These are phyloP conservation scores for Malurus cyaneus DNA, from an alignment of 2,113 vertebrate genomes.

Conservation along the genomic window DNA sequence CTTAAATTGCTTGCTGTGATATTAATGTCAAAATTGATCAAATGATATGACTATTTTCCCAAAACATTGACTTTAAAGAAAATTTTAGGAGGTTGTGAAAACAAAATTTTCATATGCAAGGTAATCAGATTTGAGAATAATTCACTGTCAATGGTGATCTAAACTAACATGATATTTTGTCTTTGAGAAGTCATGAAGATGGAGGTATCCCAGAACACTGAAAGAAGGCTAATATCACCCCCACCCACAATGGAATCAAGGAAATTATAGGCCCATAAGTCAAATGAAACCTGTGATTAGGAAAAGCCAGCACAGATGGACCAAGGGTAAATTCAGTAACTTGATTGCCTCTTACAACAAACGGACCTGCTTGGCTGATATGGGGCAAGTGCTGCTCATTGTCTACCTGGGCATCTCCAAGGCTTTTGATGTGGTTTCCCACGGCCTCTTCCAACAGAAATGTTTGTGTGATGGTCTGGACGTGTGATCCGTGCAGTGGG, in stretches of 20 bases:
- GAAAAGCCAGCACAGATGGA: neutral
- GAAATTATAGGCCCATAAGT: neutral
- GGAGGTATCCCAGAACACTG: neutral
- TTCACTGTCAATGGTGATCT: neutral
- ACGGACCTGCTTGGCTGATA: neutral
- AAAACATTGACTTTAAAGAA: neutral
- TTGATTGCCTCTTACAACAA: neutral
- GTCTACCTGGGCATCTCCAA: neutral
- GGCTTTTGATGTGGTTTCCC: neutral
- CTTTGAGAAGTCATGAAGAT: neutral
- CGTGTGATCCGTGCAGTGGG: neutral
- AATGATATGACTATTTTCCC: neutral
- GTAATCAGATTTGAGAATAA: neutral
- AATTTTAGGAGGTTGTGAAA: neutral
- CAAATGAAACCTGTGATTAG: neutral
- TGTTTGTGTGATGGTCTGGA: neutral
- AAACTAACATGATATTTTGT: neutral
- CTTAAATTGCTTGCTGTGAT: neutral
- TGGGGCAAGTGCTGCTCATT: fast-evolving
- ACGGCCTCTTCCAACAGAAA: neutral
- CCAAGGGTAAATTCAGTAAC: neutral
- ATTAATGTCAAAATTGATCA: neutral
- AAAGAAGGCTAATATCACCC: neutral
- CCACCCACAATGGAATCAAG: neutral
- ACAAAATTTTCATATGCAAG: neutral